Evolutionary conservation across 1,140 invertebrate genomes (phyloP).

Genomic region (Colletes gigas): DNA sequence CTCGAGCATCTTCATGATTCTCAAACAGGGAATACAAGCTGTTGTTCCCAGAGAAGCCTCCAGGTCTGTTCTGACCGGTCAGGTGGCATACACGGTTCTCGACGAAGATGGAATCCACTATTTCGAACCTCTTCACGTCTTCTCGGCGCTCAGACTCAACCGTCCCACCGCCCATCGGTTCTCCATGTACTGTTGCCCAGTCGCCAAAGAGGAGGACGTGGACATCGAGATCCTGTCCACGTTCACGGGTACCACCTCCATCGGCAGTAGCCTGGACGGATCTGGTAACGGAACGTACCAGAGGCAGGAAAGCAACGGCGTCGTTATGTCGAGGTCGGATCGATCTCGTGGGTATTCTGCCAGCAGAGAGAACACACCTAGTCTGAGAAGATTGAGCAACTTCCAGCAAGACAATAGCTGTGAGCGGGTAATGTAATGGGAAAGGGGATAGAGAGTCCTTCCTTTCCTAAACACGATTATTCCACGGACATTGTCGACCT

Average conservation of each 20-base stretch:
- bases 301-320: constrained; percentile 64
- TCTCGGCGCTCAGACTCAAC: constrained; percentile 85
- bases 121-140: constrained; percentile 89
- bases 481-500: too few relatives aligned
- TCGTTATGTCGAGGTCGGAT: constrained; percentile 70
- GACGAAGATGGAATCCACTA: constrained; percentile 89
- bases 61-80: constrained; percentile 87
- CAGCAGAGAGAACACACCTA: constrained; percentile 78
- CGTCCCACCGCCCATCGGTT: constrained; percentile 84
- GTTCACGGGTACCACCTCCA: constrained; percentile 67
- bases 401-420: constrained; percentile 62
- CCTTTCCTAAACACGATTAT: too few relatives aligned
- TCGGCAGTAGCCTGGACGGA: constrained; percentile 70
- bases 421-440: constrained; percentile 70
- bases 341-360: constrained; percentile 63
- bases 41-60: constrained; percentile 89
- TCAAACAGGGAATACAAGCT: constrained; percentile 88
- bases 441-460: not conserved
- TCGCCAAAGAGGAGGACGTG: constrained; percentile 81
- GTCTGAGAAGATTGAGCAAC: constrained; percentile 73
- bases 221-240: constrained; percentile 73
- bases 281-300: constrained; percentile 62
- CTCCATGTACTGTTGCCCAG: constrained; percentile 85
- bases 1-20: constrained; percentile 85
- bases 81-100: constrained; percentile 88